Percentiles rank a stretch among this genome's conserved stretches.
phyloP scores from a whole-genome alignment of 2,113 vertebrate species.

The Perca flavescens region DNA sequence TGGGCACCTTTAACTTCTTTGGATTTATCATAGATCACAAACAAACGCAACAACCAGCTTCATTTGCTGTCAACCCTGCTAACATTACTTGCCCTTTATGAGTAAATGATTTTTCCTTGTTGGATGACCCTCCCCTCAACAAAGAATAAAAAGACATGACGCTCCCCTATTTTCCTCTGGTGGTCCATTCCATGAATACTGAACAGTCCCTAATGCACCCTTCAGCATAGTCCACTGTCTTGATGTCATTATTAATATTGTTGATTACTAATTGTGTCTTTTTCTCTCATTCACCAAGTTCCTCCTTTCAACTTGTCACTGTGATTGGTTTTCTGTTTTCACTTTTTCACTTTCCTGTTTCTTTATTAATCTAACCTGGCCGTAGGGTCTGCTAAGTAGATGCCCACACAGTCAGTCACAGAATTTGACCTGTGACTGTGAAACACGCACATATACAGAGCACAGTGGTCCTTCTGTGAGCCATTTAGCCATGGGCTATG shows the following conservation, averaged over 20 bases:
- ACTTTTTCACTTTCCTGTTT: constrained; percentile 15
- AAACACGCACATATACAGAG: constrained; percentile 6
- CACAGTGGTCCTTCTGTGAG: constrained; percentile 28
- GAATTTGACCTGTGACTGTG: constrained; percentile 8
- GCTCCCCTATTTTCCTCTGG: too few species aligned
- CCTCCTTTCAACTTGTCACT: constrained; percentile 1
- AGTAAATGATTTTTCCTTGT: background rate
- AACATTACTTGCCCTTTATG: background rate
- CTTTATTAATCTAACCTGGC: constrained; percentile 47
- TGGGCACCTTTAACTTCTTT: background rate
- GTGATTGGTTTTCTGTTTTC: constrained; percentile 18
- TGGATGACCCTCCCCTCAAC: too few species aligned
- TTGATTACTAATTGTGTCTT: constrained; percentile 27
- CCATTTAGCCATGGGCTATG: constrained; percentile 46
- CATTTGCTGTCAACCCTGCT: background rate
- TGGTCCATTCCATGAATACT: too few species aligned
- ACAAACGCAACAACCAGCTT: constrained; percentile 2
- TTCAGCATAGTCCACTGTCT: constrained; percentile 44
- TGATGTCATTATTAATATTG: constrained; percentile 51
- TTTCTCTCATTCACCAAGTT: constrained; percentile 7
- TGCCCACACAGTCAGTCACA: constrained; percentile 41
- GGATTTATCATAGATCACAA: background rate
- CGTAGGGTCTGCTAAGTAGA: constrained; percentile 36
- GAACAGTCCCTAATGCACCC: background rate
- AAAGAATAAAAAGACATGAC: too few species aligned